phyloP scores from a whole-genome alignment of 2,888 invertebrate genomes.

The Callyntrura guangdongensis region DNA sequence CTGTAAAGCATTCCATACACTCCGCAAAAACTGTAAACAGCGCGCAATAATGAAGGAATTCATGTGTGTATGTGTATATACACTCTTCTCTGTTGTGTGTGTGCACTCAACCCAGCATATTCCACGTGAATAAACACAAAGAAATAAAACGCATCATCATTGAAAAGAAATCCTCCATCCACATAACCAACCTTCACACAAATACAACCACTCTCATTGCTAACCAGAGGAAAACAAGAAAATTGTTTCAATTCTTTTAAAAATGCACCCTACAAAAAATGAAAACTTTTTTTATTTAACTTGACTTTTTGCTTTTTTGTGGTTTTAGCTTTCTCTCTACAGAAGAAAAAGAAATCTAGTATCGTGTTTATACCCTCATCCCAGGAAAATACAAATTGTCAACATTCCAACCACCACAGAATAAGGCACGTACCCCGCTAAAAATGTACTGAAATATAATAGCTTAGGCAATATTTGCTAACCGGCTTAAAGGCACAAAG shows the following conservation, averaged over 20 bases:
- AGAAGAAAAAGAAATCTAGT: background rate
- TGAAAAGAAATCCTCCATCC: conserved; percentile 51
- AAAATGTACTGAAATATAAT: conserved; percentile 1
- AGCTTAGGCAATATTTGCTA: conserved; percentile 51
- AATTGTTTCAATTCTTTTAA: background rate
- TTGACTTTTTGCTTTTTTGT: conserved; percentile 18
- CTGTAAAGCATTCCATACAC: conserved; percentile 27
- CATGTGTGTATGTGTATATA: conserved; percentile 2
- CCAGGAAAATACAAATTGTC: conserved; percentile 61
- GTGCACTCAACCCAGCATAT: conserved; percentile 39
- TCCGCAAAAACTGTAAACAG: conserved; percentile 1
- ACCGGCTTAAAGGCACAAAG: conserved; percentile 46
- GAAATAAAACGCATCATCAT: conserved; percentile 68
- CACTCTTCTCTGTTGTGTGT: conserved; percentile 17
- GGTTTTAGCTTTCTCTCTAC: background rate
- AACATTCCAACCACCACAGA: conserved; percentile 11
- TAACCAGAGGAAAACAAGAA: background rate
- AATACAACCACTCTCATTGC: too few species aligned
- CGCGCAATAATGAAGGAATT: conserved; percentile 50
- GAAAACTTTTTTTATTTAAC: background rate
- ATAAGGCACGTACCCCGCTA: background rate
- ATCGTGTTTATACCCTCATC: background rate
- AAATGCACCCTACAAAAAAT: background rate
- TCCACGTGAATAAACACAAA: conserved; percentile 54
- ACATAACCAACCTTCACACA: conserved; percentile 23